Percentiles rank a stretch among this genome's conserved stretches.
Evolutionary conservation across 2,113 vertebrate species (phyloP).

Genomic region (Datnioides undecimradiatus): DNA sequence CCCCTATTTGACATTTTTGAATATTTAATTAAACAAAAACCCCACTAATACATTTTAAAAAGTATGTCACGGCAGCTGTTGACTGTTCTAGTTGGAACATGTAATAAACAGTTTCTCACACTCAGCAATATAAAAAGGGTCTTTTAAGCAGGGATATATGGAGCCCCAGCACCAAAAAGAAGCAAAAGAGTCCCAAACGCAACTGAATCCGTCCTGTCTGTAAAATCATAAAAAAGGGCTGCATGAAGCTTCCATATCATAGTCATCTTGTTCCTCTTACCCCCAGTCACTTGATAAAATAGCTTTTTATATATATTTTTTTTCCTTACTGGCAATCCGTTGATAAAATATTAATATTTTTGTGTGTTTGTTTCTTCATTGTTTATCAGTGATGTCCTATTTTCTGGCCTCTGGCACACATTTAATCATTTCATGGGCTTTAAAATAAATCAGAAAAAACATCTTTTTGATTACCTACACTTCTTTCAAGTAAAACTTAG

Average conservation of each 20-base stretch:
- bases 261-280: neutral
- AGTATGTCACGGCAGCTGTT: neutral
- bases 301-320: neutral
- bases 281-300: neutral
- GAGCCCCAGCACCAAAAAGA: too few relatives aligned
- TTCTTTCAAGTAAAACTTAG: too few relatives aligned
- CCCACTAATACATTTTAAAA: neutral
- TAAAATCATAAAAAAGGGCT: too few relatives aligned
- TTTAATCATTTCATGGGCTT: neutral
- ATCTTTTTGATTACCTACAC: too few relatives aligned
- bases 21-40: neutral
- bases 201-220: neutral
- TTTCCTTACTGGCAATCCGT: neutral
- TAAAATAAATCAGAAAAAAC: neutral
- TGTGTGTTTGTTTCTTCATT: neutral
- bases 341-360: neutral
- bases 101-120: too few relatives aligned
- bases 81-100: neutral
- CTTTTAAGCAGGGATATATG: too few relatives aligned
- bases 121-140: too few relatives aligned
- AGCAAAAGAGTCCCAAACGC: neutral
- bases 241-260: neutral
- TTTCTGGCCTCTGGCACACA: neutral
- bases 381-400: neutral
- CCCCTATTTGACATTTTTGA: neutral